A percentile compares a stretch with the other conserved stretches of the same genome.
Conservation (phyloP, 2,888 invertebrate species). For the Laothoe populi region DNA sequence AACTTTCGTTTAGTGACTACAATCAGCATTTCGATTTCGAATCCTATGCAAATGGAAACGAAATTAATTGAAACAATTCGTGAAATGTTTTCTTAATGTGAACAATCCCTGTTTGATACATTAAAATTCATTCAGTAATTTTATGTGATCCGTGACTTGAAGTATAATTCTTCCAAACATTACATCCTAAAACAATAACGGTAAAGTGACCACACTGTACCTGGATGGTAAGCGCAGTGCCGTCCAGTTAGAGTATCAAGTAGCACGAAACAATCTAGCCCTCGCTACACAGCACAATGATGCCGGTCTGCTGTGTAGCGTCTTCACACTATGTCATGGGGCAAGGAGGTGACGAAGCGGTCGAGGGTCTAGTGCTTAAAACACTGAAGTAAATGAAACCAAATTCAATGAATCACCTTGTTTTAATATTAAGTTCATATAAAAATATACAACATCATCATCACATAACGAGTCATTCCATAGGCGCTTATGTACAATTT, state of each 20-base stretch:
- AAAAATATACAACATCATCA: slow-evolving; percentile 3
- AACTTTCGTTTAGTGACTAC: background rate
- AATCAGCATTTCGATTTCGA: background rate
- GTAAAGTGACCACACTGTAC: too few relatives aligned
- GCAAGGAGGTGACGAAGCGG: too few relatives aligned
- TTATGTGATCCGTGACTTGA: background rate
- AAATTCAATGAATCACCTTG: background rate
- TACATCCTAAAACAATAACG: too few relatives aligned
- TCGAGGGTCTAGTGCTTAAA: too few relatives aligned
- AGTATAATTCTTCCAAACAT: background rate
- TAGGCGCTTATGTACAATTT: too few relatives aligned
- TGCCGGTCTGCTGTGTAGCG: too few relatives aligned
- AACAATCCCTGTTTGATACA: background rate
- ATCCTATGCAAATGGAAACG: background rate
- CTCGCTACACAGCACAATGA: too few relatives aligned
- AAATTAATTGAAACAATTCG: background rate
- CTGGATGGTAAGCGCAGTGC: too few relatives aligned
- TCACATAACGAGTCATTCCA: too few relatives aligned
- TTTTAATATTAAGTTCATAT: background rate
- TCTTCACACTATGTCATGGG: too few relatives aligned
- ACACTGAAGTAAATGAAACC: background rate
- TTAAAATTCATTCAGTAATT: background rate
- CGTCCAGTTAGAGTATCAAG: too few relatives aligned
- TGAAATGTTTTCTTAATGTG: background rate
- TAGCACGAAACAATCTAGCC: too few relatives aligned